Conservation (phyloP, 2,888 invertebrate genomes). For the Blera fallax region DNA sequence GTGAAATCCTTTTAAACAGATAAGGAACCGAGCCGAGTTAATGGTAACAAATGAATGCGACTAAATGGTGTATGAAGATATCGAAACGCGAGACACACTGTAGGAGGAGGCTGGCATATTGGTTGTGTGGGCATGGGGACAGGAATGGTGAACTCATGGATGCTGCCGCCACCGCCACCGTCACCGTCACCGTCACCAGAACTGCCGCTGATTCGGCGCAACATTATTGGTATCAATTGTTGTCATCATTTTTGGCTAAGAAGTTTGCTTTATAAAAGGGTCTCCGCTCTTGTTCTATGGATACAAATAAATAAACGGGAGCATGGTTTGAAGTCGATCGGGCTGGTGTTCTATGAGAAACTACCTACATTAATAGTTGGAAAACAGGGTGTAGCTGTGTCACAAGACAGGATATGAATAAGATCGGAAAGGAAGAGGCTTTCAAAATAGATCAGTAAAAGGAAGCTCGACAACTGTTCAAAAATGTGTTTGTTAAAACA, state of each 20-base stretch:
- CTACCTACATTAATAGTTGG: neutral
- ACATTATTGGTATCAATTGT: conserved; percentile 64
- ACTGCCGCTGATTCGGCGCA: conserved; percentile 22
- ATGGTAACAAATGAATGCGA: conserved; percentile 82
- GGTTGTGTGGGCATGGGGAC: conserved; percentile 56
- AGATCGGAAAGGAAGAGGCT: too few relatives aligned
- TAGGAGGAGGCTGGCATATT: conserved; percentile 80
- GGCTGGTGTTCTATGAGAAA: neutral
- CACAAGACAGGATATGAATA: too few relatives aligned
- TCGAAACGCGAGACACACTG: conserved; percentile 81
- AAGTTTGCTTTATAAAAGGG: neutral
- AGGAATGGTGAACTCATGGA: conserved; percentile 19
- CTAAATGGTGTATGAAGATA: conserved; percentile 82
- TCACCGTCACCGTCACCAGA: conserved; percentile 16
- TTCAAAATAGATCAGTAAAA: too few relatives aligned
- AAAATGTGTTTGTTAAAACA: too few relatives aligned
- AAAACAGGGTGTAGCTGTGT: too few relatives aligned
- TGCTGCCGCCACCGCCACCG: conserved; percentile 22
- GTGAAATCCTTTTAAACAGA: conserved; percentile 72
- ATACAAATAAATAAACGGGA: neutral
- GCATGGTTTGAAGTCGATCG: neutral
- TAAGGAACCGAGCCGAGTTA: conserved; percentile 78
- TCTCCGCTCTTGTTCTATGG: neutral
- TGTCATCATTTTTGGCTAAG: conserved; percentile 53
- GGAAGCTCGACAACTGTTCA: too few relatives aligned